Conservation (phyloP, 2,113 vertebrate genomes). For the Mirza zaza region DNA sequence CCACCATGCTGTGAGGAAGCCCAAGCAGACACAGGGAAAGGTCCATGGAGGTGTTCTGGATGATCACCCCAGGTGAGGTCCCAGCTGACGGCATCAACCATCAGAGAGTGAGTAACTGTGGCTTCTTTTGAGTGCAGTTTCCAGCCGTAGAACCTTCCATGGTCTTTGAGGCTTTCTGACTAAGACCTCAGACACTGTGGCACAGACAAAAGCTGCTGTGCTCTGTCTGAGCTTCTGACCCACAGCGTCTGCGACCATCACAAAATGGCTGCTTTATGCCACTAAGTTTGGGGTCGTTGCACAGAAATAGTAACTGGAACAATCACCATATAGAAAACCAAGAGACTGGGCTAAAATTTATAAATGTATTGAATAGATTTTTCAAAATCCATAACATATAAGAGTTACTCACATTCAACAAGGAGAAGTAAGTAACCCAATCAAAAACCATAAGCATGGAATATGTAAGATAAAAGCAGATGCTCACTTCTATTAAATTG, state of each 20-base stretch:
- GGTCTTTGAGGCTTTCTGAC: background rate
- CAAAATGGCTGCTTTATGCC: background rate
- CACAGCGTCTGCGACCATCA: background rate
- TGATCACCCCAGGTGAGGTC: background rate
- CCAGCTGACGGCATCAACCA: background rate
- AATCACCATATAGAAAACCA: background rate
- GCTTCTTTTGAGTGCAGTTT: background rate
- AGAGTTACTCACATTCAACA: background rate
- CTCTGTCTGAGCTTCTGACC: background rate
- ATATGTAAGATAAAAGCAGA: background rate
- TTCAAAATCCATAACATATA: background rate
- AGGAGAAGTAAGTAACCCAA: background rate
- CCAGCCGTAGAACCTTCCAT: background rate
- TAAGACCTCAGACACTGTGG: background rate
- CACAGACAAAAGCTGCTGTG: background rate
- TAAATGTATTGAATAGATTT: background rate
- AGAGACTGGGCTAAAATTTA: background rate
- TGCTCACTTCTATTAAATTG: background rate
- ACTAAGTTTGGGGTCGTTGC: background rate
- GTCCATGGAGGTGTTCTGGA: background rate
- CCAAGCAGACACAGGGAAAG: background rate
- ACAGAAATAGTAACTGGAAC: background rate
- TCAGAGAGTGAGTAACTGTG: background rate
- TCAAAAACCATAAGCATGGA: background rate
- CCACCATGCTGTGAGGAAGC: background rate